Evolutionary conservation across 2,113 vertebrate species (phyloP), one percentile per base, ranked within the genome.

Genomic region (Merops nubicus): DNA sequence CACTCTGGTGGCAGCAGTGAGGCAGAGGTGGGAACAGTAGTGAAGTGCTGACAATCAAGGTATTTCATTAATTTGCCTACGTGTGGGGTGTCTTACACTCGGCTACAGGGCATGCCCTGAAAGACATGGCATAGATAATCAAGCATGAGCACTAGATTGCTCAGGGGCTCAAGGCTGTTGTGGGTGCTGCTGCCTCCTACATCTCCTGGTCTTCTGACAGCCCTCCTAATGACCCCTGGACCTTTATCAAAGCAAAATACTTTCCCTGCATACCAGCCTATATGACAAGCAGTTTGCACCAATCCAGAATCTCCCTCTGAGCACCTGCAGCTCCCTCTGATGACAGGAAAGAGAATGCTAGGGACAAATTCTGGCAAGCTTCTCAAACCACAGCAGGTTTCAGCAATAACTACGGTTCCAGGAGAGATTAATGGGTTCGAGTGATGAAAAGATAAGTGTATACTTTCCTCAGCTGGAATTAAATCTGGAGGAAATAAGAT

Each of bases 401-500:
- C 51, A 64, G 45, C 20, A 59, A 77, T 38, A 86, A 17, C 23
- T 75, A 3, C n/a, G 9, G 0, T 56, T 91, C 47, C 92, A 88
- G 67, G 28, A 76, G 62, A 91, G 77, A 92, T 91, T 51, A 92
- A 89, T 64, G 77, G 60, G 12, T 40, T 68, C 3, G 0, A n/a
- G 47, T 82, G 89, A 72, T 78, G 73, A 89, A 95, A 88, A 89
- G 43, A 59, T 67, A 89, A 87, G 36, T 85, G 43, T 63, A 69
- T 78, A 78, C 23, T 91, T 94, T 65, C 63, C 86, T 84, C 48
- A 62, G 60, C 0, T 89, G 51, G 64, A 95, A 93, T 91, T 93
- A 96, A 84, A 88, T 93, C 83, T 92, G 54, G 64, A 92, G 60
- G 68, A 84, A 92, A 78, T 75, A 84, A 89, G 29, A 34, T 88